Percentiles rank a stretch among this genome's conserved stretches.
These are phyloP conservation scores for Etheostoma perlongum DNA, from an alignment of 2,797 vertebrate genomes.

Conservation along the genomic window DNA sequence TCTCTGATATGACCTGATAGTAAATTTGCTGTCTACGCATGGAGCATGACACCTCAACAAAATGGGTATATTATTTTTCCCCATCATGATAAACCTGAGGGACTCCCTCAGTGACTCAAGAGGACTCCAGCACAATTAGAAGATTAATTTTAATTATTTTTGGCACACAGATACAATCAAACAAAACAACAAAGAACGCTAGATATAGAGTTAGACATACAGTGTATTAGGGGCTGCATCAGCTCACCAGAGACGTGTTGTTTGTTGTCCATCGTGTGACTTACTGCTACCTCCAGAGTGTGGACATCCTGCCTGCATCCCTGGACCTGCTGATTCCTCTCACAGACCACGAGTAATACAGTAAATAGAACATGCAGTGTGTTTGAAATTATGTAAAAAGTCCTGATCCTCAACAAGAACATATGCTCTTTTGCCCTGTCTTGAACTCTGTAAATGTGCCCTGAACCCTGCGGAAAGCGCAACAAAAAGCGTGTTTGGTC, in stretches of 20 bases:
- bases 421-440: background rate
- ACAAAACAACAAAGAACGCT: background rate
- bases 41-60: background rate
- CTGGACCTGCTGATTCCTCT: background rate
- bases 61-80: background rate
- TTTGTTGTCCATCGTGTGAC: constrained; percentile 9
- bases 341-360: background rate
- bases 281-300: constrained; percentile 3
- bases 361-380: background rate
- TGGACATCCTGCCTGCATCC: background rate
- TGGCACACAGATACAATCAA: background rate
- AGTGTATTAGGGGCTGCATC: background rate
- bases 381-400: constrained; percentile 17
- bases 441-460: background rate
- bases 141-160: background rate
- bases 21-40: background rate
- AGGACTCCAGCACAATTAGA: background rate
- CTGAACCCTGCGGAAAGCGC: too few species aligned
- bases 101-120: background rate
- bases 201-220: background rate
- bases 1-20: background rate
- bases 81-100: constrained; percentile 1
- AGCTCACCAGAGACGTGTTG: constrained; percentile 9
- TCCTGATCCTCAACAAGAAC: constrained; percentile 14
- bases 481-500: too few species aligned